A percentile compares a stretch with the other conserved stretches of the same genome.
phyloP scores from a whole-genome alignment of 2,888 invertebrate species.

The Stenodema calcarata region DNA sequence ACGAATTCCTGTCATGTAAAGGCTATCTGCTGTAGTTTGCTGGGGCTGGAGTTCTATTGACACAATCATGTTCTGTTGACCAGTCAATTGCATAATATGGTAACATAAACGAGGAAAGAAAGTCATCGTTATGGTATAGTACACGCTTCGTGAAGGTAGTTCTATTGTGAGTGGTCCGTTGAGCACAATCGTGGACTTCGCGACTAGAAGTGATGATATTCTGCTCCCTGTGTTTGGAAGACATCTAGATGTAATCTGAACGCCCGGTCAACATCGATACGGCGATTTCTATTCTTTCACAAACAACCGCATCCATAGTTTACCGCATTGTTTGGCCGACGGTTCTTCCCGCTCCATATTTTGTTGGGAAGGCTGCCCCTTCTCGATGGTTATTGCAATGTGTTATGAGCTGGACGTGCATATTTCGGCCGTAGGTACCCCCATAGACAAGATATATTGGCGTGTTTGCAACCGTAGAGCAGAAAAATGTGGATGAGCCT shows the following conservation, averaged over 20 bases:
- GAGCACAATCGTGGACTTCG: no score
- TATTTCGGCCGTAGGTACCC: not conserved
- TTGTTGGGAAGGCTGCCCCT: not conserved
- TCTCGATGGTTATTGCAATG: not conserved
- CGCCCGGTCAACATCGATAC: not conserved
- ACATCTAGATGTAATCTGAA: not conserved
- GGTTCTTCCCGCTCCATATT: not conserved
- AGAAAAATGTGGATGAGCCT: not conserved
- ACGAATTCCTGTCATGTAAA: no score
- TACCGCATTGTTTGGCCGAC: not conserved
- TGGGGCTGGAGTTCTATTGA: no score
- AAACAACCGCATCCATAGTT: slow-evolving; percentile 3
- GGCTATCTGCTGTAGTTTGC: no score
- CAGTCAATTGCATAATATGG: no score
- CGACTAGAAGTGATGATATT: not conserved
- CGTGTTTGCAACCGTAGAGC: not conserved
- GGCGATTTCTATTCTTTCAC: not conserved
- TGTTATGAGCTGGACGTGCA: not conserved
- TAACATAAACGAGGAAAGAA: no score
- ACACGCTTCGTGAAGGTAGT: no score
- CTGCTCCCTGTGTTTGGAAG: not conserved
- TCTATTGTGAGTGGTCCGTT: no score
- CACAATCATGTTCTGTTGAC: no score
- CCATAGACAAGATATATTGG: not conserved
- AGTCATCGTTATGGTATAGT: no score